These are phyloP conservation scores for Alethe diademata DNA, from an alignment of 2,113 vertebrate species.

Conservation along the genomic window DNA sequence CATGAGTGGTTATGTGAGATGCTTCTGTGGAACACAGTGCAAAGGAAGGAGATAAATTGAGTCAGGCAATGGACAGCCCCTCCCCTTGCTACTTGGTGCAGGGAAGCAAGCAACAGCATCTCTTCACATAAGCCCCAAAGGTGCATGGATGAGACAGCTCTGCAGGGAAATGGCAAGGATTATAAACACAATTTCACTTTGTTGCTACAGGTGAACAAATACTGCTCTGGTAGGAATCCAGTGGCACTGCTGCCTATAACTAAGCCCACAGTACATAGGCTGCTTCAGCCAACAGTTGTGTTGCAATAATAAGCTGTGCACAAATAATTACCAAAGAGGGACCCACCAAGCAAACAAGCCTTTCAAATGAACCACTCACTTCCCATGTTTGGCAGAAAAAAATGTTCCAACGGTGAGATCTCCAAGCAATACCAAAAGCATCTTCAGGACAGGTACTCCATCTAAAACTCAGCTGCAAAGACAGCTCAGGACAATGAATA, in stretches of 20 bases:
- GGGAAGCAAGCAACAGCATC: not conserved
- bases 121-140: not conserved
- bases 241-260: not conserved
- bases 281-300: not conserved
- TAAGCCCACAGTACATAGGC: not conserved
- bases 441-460: not conserved
- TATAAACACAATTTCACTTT: not conserved
- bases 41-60: not conserved
- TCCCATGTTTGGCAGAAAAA: not conserved
- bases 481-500: not conserved
- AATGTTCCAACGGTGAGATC: not conserved
- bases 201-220: constrained; percentile 34
- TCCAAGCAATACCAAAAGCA: not conserved
- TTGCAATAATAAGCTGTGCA: not conserved
- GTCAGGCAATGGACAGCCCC: not conserved
- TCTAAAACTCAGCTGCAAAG: not conserved
- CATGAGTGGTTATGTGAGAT: not conserved
- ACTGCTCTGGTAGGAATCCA: not conserved
- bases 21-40: not conserved
- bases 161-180: not conserved
- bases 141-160: not conserved
- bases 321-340: not conserved
- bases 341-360: not conserved
- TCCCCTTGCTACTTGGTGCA: not conserved
- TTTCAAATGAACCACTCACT: not conserved